Conservation (phyloP, 2,797 vertebrate species). For the Anguilla marmorata region DNA sequence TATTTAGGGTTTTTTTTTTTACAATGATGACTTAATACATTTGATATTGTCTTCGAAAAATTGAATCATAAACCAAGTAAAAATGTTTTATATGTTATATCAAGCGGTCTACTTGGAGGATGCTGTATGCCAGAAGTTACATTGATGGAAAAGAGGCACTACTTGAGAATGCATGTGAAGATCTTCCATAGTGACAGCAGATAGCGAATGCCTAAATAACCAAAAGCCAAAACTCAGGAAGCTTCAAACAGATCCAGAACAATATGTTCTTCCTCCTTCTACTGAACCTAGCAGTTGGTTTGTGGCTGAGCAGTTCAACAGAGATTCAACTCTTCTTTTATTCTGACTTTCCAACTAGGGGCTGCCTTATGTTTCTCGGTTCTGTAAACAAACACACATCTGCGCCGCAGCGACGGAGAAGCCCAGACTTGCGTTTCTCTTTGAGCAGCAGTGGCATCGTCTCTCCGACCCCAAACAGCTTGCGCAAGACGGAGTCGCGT, state of each 20-base stretch:
- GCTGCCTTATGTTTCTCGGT: background rate
- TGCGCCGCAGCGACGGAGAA: background rate
- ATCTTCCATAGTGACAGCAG: background rate
- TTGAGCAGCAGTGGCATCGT: background rate
- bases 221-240: conserved; percentile 5
- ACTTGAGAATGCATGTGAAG: background rate
- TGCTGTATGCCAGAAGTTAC: background rate
- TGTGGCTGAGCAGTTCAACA: background rate
- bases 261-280: background rate
- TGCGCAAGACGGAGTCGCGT: background rate
- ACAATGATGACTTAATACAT: background rate
- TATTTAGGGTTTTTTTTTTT: background rate
- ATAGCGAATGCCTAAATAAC: background rate
- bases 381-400: background rate
- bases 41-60: background rate
- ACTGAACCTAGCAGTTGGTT: background rate
- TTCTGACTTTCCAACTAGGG: background rate
- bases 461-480: background rate
- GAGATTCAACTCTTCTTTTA: background rate
- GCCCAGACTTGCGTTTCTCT: background rate
- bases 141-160: background rate
- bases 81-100: background rate
- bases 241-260: conserved; percentile 7
- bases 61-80: background rate
- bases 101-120: background rate